phyloP scores from a whole-genome alignment of 2,888 invertebrate genomes.

The Vandiemenella viatica region DNA sequence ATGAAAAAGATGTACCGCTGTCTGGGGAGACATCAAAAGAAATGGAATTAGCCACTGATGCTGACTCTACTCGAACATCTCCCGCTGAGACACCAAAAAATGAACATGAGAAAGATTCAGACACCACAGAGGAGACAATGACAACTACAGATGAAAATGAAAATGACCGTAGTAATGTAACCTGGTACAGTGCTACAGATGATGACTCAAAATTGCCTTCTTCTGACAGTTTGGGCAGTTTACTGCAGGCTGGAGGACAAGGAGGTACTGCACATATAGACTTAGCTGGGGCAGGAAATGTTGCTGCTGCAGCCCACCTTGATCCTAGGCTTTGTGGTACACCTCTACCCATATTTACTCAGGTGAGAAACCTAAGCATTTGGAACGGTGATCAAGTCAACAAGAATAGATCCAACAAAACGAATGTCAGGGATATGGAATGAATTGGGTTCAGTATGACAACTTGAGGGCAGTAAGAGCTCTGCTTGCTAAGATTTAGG shows the following conservation, averaged over 20 bases:
- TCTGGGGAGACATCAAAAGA: neutral
- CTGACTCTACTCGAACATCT: neutral
- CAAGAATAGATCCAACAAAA: no score
- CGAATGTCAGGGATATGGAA: no score
- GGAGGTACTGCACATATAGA: neutral
- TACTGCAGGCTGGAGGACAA: neutral
- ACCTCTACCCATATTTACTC: slow-evolving; percentile 72
- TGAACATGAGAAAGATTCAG: neutral
- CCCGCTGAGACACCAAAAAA: neutral
- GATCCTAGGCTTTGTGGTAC: slow-evolving; percentile 66
- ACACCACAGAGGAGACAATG: neutral
- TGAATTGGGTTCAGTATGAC: no score
- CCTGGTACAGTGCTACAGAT: neutral
- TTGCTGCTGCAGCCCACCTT: slow-evolving; percentile 37
- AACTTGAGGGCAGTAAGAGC: no score
- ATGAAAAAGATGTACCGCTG: neutral
- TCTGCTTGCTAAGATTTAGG: no score
- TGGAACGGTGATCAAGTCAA: neutral
- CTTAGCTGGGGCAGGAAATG: slow-evolving; percentile 10
- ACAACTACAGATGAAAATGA: neutral
- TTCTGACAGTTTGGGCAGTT: slow-evolving; percentile 4
- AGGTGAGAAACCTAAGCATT: slow-evolving; percentile 31
- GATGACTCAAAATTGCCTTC: slow-evolving; percentile 1
- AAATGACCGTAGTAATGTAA: neutral
- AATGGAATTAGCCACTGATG: neutral